These are phyloP conservation scores for Aradus depressus DNA, from an alignment of 2,888 invertebrate species.

Conservation along the genomic window DNA sequence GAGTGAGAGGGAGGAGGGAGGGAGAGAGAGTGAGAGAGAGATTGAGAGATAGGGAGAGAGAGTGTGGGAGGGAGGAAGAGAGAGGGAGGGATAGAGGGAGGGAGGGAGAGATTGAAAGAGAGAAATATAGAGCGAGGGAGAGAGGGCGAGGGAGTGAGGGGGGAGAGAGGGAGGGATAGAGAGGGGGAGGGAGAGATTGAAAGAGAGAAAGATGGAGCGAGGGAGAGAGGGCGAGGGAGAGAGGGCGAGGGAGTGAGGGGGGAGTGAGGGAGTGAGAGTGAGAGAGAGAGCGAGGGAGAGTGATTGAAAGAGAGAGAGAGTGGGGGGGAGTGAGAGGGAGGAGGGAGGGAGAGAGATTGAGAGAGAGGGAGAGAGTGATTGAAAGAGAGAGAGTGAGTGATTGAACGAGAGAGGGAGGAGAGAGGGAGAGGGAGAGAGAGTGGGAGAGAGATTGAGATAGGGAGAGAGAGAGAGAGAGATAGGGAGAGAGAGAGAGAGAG, in stretches of 20 bases:
- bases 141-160: too few species aligned
- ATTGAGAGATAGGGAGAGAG: too few species aligned
- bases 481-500: constrained; percentile 3
- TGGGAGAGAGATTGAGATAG: not conserved
- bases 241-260: constrained; percentile 5
- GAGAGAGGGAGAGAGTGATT: not conserved
- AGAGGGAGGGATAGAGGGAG: too few species aligned
- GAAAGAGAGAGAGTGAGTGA: constrained; percentile 1
- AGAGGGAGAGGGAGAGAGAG: not conserved
- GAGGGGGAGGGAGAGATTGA: too few species aligned
- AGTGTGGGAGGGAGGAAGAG: too few species aligned
- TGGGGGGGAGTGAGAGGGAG: not conserved
- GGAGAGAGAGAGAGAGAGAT: not conserved
- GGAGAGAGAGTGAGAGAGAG: too few species aligned
- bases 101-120: too few species aligned
- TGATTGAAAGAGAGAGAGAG: constrained; percentile 1
- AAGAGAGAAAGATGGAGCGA: too few species aligned
- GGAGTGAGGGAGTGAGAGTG: constrained; percentile 7
- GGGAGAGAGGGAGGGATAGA: too few species aligned
- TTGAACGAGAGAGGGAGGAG: constrained; percentile 9
- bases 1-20: too few species aligned
- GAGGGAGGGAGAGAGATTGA: constrained; percentile 8
- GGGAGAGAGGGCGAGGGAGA: not conserved
- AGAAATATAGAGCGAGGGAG: too few species aligned
- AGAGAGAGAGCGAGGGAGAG: constrained; percentile 11